Base-by-base conservation (phyloP, 2,888 invertebrate species). In the Bibio marci region DNA sequence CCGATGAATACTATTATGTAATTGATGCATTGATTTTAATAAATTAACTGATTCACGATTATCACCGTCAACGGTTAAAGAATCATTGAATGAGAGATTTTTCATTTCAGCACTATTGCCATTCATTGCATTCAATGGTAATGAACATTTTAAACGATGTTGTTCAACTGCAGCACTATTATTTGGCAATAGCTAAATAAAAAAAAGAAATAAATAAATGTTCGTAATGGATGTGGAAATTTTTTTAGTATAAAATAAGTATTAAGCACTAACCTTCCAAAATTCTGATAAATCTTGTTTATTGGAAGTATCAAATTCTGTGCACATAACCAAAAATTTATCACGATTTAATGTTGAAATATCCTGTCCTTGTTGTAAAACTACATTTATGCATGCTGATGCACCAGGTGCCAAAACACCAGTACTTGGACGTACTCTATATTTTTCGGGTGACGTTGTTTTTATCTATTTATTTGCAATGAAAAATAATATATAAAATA, bases 361-460 rank as follows among this genome's bases (percentile, higher is more conserved):
- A 6, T 35, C n/a, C 44, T 73, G 73, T 5, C 80, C 83, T 12
- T 77, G 69, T 50, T 83, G 79, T 2, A 91, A 67, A 4, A 77
- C 73, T 2, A 92, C 80, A 30, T 69, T 67, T 1, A 92, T 73
- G 0, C 67, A 66, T 30, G 73, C 69, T 0, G 67, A 65, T 3
- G 69, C 70, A 8, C 76, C 76, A 0, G 78, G 72, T 2, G 66
- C 62, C 38, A 94, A 56, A 6, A 75, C 64, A 1, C 92, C 92
- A 6, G 79, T 75, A 50, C 86, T 88, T 0, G 92, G 94, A 38
- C 87, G 72, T 2, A 97, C 95, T 25, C 88, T 69, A 63, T 90
- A 95, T 59, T 91, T 92, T 51, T 92, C 90, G 0, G 94, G 95
- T 0, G 91, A 82, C 4, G 94, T 95, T 12, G 94, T 95, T 62